Evolutionary conservation across 2,888 invertebrate genomes (phyloP).

Genomic region (Schrankia costaestrigalis): DNA sequence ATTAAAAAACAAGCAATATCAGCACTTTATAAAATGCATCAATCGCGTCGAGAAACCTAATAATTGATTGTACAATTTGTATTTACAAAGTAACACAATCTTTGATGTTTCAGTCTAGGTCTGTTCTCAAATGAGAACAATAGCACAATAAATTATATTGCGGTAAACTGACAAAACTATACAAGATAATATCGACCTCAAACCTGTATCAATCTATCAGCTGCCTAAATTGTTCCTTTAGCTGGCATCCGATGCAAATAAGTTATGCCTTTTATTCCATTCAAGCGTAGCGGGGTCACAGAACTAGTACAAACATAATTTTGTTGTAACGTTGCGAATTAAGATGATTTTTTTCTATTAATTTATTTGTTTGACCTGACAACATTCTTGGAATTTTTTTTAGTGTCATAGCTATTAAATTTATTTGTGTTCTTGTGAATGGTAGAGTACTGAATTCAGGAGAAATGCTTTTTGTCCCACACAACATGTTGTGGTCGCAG

Average conservation of each 20-base stretch:
- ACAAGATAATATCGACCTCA: conserved; percentile 21
- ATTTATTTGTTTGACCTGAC: conserved; percentile 26
- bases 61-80: too few species aligned
- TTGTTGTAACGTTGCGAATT: conserved; percentile 40
- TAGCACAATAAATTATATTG: conserved; percentile 26
- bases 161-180: conserved; percentile 27
- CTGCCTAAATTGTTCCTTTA: conserved; percentile 44
- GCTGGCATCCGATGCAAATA: conserved; percentile 50
- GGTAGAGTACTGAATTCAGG: too few species aligned
- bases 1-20: too few species aligned
- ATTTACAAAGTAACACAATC: conserved; percentile 18
- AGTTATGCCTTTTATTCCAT: conserved; percentile 59
- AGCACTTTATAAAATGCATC: too few species aligned
- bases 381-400: too few species aligned
- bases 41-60: too few species aligned
- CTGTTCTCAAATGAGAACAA: conserved; percentile 30
- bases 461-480: too few species aligned
- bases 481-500: too few species aligned
- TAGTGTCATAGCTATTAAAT: too few species aligned
- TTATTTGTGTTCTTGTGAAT: too few species aligned
- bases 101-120: conserved; percentile 15
- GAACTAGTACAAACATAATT: conserved; percentile 71
- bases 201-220: conserved; percentile 35
- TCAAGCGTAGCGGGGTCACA: conserved; percentile 74
- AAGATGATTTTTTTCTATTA: conserved; percentile 32